These are phyloP conservation scores for Parnassius orleans DNA, from an alignment of 2,888 invertebrate genomes.

Conservation along the genomic window DNA sequence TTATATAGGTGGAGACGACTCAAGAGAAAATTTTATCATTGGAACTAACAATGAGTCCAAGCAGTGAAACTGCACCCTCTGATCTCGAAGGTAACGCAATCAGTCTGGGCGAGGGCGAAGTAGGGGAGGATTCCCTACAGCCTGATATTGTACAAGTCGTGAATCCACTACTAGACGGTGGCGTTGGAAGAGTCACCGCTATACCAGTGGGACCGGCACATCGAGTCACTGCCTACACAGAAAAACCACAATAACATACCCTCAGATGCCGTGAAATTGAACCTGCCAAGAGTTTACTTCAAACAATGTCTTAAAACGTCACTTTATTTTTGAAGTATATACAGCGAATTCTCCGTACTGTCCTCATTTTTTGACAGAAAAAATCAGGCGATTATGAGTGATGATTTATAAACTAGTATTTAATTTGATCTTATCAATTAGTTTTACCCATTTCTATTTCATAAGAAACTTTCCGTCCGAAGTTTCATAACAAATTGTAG, in stretches of 20 bases:
- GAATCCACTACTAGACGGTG: constrained; percentile 72
- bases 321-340: not conserved
- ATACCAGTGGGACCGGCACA: constrained; percentile 72
- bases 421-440: not conserved
- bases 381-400: constrained; percentile 17
- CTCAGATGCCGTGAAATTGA: not conserved
- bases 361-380: not conserved
- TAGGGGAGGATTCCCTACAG: constrained; percentile 78
- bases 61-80: constrained; percentile 80
- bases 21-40: constrained; percentile 95
- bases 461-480: constrained; percentile 24
- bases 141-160: constrained; percentile 79
- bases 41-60: constrained; percentile 87
- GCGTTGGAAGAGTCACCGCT: constrained; percentile 70
- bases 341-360: constrained; percentile 10
- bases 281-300: not conserved
- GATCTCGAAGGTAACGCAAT: constrained; percentile 55
- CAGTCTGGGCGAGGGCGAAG: constrained; percentile 59
- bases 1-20: constrained; percentile 90
- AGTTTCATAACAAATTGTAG: constrained; percentile 9
- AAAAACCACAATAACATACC: constrained; percentile 46
- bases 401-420: not conserved
- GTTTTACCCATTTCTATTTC: constrained; percentile 17
- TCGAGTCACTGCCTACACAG: constrained; percentile 61
- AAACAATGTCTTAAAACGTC: not conserved